Percentiles rank a stretch among this genome's conserved stretches.
These are phyloP conservation scores for Netelia melanura DNA, from an alignment of 2,888 invertebrate genomes.

Conservation along the genomic window DNA sequence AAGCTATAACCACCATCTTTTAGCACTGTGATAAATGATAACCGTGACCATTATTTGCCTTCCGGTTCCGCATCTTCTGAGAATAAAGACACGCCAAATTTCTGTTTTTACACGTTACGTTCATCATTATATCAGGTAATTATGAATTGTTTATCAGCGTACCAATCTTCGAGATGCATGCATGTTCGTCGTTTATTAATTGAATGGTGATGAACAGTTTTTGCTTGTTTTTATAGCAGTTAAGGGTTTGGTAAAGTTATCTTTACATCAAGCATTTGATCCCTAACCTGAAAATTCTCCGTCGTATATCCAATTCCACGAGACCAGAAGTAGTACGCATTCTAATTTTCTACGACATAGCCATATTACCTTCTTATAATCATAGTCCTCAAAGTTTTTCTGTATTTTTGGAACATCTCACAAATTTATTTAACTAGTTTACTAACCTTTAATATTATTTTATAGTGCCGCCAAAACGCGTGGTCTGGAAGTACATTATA, in stretches of 20 bases:
- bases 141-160: conserved; percentile 19
- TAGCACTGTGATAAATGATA: not conserved
- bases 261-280: not conserved
- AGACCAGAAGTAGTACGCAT: conserved; percentile 20
- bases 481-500: conserved; percentile 5
- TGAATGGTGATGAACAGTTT: not conserved
- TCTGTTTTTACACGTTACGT: conserved; percentile 18
- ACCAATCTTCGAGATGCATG: conserved; percentile 1
- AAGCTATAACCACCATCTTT: not conserved
- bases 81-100: not conserved
- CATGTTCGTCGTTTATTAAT: conserved; percentile 7
- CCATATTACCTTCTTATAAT: conserved; percentile 7
- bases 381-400: conserved; percentile 10
- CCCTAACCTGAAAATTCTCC: not conserved
- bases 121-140: conserved; percentile 10
- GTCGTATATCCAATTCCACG: not conserved
- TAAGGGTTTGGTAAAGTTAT: conserved; percentile 23
- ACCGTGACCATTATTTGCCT: not conserved
- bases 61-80: not conserved
- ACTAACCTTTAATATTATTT: conserved; percentile 9
- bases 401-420: conserved; percentile 20
- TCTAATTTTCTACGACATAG: conserved; percentile 14
- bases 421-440: conserved; percentile 19
- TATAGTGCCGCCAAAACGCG: conserved; percentile 3
- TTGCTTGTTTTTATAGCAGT: conserved; percentile 16